Evolutionary conservation across 2,797 vertebrate species (phyloP).

Genomic region (Xyrichtys novacula): DNA sequence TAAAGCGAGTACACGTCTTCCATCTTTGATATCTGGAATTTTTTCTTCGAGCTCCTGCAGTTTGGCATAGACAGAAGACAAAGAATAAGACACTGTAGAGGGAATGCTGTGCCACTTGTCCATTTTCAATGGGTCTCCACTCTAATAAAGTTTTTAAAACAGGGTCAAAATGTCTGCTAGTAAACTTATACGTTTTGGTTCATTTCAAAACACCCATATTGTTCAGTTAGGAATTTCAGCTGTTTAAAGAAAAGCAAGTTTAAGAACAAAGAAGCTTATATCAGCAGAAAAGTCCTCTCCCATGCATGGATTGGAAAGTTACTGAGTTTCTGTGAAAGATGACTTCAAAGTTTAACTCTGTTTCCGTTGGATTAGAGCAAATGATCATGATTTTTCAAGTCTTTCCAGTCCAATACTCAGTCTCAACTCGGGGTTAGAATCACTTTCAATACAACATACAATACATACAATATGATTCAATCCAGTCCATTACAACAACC

Average conservation of each 20-base stretch:
- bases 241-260: constrained; percentile 2
- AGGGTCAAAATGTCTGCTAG: no score
- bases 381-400: neutral
- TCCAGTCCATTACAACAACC: no score
- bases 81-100: neutral
- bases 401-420: neutral
- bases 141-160: no score
- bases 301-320: neutral
- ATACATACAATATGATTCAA: no score
- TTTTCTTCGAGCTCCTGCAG: neutral
- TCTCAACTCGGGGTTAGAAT: no score
- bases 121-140: no score
- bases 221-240: neutral
- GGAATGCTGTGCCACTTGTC: no score
- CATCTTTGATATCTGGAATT: neutral
- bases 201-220: constrained; percentile 11
- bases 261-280: constrained; percentile 13
- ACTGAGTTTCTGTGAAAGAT: neutral
- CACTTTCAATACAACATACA: no score
- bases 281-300: neutral
- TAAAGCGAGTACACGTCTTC: no score
- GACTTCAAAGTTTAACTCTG: neutral
- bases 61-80: neutral
- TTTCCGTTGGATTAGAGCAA: neutral
- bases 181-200: no score